A percentile compares a stretch with the other conserved stretches of the same genome.
Evolutionary conservation across 2,797 vertebrate species (phyloP).

Genomic region (Acridotheres tristis): DNA sequence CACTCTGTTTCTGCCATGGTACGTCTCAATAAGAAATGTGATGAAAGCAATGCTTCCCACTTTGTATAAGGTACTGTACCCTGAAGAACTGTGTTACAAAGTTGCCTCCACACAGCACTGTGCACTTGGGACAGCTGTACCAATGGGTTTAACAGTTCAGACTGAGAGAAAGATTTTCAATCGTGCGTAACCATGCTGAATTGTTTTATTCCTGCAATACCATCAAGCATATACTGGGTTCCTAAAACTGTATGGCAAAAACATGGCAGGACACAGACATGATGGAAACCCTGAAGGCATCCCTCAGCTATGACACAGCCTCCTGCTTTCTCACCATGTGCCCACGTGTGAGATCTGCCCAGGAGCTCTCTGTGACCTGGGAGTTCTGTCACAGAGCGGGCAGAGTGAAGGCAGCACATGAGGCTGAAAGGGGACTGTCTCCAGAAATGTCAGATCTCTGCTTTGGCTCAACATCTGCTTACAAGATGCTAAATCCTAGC

Average conservation of each 20-base stretch:
- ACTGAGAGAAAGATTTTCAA: neutral
- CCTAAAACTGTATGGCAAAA: neutral
- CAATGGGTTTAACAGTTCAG: neutral
- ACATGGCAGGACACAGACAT: neutral
- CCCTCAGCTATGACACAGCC: slow-evolving; percentile 12
- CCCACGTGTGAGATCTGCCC: slow-evolving; percentile 12
- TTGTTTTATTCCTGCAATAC: neutral
- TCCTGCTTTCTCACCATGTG: neutral
- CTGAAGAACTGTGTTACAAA: neutral
- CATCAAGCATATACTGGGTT: neutral
- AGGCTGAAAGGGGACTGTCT: neutral
- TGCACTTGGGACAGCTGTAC: neutral
- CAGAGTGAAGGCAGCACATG: neutral
- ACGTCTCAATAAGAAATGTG: neutral
- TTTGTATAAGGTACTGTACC: neutral
- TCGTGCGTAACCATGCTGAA: neutral
- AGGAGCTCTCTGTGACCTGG: neutral
- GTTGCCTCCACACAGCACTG: neutral
- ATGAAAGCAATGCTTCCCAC: neutral
- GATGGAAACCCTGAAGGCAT: neutral
- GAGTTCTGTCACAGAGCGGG: slow-evolving; percentile 20
- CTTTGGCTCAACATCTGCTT: neutral
- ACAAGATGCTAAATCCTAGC: neutral
- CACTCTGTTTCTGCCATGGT: neutral
- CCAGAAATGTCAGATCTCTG: neutral